Conservation (phyloP, 2,888 invertebrate genomes). For the Synergus laeviventris region DNA sequence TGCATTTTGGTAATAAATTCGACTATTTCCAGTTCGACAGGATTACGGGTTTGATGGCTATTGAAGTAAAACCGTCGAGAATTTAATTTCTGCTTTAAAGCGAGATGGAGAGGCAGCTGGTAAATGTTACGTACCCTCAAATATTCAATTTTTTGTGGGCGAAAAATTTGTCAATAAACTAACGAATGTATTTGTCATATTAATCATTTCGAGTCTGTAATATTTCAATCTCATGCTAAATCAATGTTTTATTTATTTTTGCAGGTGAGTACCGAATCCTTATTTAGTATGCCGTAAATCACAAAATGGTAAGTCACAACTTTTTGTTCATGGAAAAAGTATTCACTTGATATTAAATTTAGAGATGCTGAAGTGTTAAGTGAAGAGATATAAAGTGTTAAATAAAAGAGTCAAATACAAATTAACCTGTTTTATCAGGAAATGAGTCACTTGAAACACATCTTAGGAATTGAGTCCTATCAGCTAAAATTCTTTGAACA, state of each 20-base stretch:
- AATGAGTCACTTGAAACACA: not conserved
- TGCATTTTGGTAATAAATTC: constrained; percentile 31
- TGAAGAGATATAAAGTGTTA: not conserved
- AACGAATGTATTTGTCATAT: not conserved
- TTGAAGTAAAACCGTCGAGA: constrained; percentile 37
- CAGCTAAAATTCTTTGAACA: constrained; percentile 48
- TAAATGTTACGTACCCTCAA: constrained; percentile 25
- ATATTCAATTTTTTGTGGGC: constrained; percentile 22
- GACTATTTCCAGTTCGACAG: constrained; percentile 7
- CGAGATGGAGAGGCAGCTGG: not conserved
- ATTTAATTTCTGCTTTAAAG: constrained; percentile 45
- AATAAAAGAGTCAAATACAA: not conserved
- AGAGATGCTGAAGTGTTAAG: not conserved
- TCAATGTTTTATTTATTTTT: constrained; percentile 50
- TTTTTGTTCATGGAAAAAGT: not conserved
- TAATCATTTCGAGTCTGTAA: not conserved
- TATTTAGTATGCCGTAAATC: constrained; percentile 2
- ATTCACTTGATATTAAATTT: not conserved
- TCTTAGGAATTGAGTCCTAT: constrained; percentile 17
- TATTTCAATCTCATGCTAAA: constrained; percentile 21
- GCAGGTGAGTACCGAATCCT: constrained; percentile 57
- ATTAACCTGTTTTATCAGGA: not conserved
- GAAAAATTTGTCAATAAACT: not conserved
- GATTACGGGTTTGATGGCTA: constrained; percentile 30
- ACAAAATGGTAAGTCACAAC: not conserved